These are phyloP conservation scores for Drosophila grimshawi DNA, from an alignment of 1,140 invertebrate species.

Conservation along the genomic window DNA sequence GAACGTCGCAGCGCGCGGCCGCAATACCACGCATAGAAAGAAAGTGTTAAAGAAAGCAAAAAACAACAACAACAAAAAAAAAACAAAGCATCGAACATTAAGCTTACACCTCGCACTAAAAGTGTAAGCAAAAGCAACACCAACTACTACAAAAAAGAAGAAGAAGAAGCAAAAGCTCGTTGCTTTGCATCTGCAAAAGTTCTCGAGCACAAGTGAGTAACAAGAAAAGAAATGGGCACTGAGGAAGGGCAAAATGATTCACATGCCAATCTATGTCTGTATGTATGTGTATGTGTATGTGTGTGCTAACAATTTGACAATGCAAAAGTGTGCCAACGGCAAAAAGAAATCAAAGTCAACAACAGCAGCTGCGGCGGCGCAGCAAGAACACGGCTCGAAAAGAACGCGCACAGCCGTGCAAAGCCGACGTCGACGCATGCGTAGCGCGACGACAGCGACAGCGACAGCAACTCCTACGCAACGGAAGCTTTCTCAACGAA, in stretches of 20 bases:
- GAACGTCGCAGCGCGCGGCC: constrained; percentile 71
- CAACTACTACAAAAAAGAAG: neutral
- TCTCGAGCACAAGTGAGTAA: constrained; percentile 13
- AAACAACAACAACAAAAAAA: constrained; percentile 26
- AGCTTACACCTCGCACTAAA: neutral
- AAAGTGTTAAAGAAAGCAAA: constrained; percentile 43
- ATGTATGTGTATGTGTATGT: neutral
- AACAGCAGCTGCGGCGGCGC: constrained; percentile 12
- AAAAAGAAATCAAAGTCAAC: constrained; percentile 72
- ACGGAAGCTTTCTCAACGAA: constrained; percentile 76
- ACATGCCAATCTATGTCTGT: neutral
- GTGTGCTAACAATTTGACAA: constrained; percentile 17
- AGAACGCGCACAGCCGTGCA: constrained; percentile 26
- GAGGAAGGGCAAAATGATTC: neutral
- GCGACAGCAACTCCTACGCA: constrained; percentile 36
- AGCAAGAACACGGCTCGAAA: constrained; percentile 20
- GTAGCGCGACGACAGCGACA: constrained; percentile 3
- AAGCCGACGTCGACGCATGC: constrained; percentile 2
- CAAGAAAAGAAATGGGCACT: no score
- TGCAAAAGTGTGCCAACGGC: constrained; percentile 68
- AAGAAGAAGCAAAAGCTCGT: neutral
- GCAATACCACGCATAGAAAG: constrained; percentile 36
- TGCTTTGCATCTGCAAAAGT: neutral
- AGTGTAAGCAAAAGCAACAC: neutral
- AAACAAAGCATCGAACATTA: constrained; percentile 16